Conservation (phyloP, 2,113 vertebrate genomes). For the Dasyurus viverrinus region DNA sequence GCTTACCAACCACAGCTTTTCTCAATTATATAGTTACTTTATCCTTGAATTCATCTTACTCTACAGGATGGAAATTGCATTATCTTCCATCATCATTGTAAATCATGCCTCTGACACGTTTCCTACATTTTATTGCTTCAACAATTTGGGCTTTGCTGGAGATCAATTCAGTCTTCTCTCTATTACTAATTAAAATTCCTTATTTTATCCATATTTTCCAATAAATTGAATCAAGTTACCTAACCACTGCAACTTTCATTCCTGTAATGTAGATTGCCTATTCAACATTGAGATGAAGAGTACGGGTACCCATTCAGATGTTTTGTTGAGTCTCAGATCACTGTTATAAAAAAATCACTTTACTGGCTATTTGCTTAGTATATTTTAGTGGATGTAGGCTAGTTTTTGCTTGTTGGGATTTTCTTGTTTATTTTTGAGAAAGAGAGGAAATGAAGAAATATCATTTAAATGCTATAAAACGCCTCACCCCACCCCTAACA, state of each 20-base stretch:
- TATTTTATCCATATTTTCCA: constrained; percentile 69
- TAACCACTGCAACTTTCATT: constrained; percentile 50
- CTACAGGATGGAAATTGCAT: constrained; percentile 40
- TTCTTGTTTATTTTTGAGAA: constrained; percentile 1
- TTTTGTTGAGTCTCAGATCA: constrained; percentile 26
- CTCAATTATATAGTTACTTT: background rate
- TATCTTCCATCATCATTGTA: constrained; percentile 36
- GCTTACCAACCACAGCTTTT: constrained; percentile 22
- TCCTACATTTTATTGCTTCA: constrained; percentile 64
- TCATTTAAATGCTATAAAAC: background rate
- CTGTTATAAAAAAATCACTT: background rate
- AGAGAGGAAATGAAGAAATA: background rate
- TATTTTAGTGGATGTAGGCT: background rate
- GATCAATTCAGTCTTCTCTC: constrained; percentile 66
- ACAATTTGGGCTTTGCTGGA: constrained; percentile 71
- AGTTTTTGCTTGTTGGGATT: background rate
- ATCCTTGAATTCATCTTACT: constrained; percentile 12
- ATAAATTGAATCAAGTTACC: constrained; percentile 58
- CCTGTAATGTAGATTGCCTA: constrained; percentile 59
- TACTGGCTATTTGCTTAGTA: constrained; percentile 14
- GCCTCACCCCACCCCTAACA: too few species aligned
- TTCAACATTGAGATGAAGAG: constrained; percentile 25
- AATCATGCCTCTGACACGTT: constrained; percentile 63
- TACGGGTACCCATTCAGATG: background rate
- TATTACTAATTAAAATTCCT: constrained; percentile 65